phyloP scores from a whole-genome alignment of 92 coral and sea anemone genomes.

The Siderastrea radians region DNA sequence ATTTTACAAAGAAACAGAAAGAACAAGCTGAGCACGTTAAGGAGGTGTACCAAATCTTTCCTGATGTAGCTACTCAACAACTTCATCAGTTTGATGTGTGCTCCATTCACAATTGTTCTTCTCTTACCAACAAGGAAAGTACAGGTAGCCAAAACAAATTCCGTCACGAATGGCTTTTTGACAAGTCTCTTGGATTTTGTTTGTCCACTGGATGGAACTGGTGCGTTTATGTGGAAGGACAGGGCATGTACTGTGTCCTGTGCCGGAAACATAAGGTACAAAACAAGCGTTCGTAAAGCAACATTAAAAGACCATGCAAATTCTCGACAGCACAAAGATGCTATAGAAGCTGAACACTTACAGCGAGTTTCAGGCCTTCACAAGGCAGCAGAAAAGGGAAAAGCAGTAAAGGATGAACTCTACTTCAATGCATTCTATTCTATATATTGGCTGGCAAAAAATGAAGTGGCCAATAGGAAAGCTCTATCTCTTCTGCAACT shows the following conservation, averaged over 20 bases:
- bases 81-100: constrained; percentile 3
- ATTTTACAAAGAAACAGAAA: constrained; percentile 5
- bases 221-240: neutral
- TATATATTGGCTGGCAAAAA: constrained; percentile 45
- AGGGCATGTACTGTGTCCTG: neutral
- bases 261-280: neutral
- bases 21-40: constrained; percentile 16
- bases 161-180: constrained; percentile 1
- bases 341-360: constrained; percentile 33
- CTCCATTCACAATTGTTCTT: neutral
- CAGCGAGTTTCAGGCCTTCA: constrained; percentile 38
- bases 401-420: constrained; percentile 22
- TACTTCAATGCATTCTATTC: constrained; percentile 45
- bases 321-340: constrained; percentile 44
- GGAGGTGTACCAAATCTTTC: constrained; percentile 3
- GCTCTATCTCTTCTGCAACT: constrained; percentile 36
- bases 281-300: constrained; percentile 15
- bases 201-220: constrained; percentile 5
- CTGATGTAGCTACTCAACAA: neutral
- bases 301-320: constrained; percentile 40
- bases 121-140: neutral
- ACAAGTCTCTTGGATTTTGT: constrained; percentile 2
- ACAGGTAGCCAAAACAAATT: neutral
- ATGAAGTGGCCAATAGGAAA: constrained; percentile 52
- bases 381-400: constrained; percentile 36